Base-by-base conservation (phyloP, 2,113 vertebrate genomes). In the Orthonyx spaldingii region DNA sequence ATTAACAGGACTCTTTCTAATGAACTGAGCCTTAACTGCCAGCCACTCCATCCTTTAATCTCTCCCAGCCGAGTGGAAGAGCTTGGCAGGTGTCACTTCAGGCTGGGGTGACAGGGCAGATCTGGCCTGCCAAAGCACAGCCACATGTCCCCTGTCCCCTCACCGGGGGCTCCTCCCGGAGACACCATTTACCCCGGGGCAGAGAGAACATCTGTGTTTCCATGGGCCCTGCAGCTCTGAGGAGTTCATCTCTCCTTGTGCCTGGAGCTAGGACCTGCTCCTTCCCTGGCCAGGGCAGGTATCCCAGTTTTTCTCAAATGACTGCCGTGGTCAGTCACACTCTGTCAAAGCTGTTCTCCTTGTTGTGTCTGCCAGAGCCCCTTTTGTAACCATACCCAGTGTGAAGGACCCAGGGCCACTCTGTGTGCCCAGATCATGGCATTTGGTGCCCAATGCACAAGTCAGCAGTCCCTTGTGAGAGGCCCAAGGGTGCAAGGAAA, bases 1-100 rank as follows among this genome's bases (percentile, higher is more conserved):
- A 97, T 97, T 96, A 96, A 97, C 93, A 68, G 94, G 79, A 83
- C 82, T 95, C 75, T 90, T 90, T 71, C 92, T 96, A 96, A 96
- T 75, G 94, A 97, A 96, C 95, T 52, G 75, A 93, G 90, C 85
- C 66, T 85, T 80, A 90, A 66, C 93, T 12, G 5, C 85, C 90
- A 95, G 82, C 55, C 71, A 90, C 82, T 87, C 76, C 85, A 46
- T 91, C 75, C 95, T 96, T 94, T 96, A 91, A 97, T 97, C 94
- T 96, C 90, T 86, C 63, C 28, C 59, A 79, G 59, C 30, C 19
- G 2, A 88, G 75, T 46, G 71, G 63, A 96, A 88, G 92, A 71
- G 85, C 75, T 87, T 96, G 94, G 94, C 95, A 96, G 92, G 93
- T 94, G 94, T 93, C 94, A 80, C 87, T 74, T 82, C 42, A 72